Base-by-base conservation (phyloP, 2,113 vertebrate species). In the Cryptomyrus ogoouensis region DNA sequence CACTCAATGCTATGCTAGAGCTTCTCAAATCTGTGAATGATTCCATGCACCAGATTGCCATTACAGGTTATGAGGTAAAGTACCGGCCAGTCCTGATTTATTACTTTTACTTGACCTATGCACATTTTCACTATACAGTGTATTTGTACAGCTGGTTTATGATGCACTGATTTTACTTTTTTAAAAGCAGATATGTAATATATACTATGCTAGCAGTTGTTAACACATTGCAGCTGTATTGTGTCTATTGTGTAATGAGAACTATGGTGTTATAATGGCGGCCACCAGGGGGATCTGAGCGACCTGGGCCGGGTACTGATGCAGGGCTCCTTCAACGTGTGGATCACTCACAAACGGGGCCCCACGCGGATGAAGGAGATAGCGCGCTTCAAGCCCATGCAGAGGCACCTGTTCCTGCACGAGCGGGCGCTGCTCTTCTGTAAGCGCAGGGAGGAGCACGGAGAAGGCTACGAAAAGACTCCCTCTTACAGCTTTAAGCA, bases 11-110 rank as follows among this genome's bases (percentile, higher is more conserved):
- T 83, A 98, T 99, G 97, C 87, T 99, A 95, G 97, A 98, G 93
- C 95, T 99, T 91, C 95, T 99, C 21, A 99, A 99, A 94, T 97
- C 98, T 24, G 97, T 99, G 91, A 99, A 99, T 12, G 98, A 99
- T 94, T 99, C 98, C 50, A 99, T 99, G 98, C 98, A 99, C 95
- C 98, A 99, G 94, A 98, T 96, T 91, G 96, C 98, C 94, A 99
- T 99, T 93, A 98, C 97, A 87, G 98, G 98, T 91, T 99, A 98
- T 91, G 95, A 97, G 93, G 98, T 99, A 95, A 93, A 95, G 35
- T 5, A 10, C 88, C 17, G 6, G 49, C 31, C 39, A 15, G 4
- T 77, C 21, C 27, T 24, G 77, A 44, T 83, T 46, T 39, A 44
- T 27, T 27, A 49, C 21, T 15, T 13, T 31, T 21, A 17, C 21